Base-by-base conservation (phyloP, 2,888 invertebrate genomes). In the Conchocele bisecta region DNA sequence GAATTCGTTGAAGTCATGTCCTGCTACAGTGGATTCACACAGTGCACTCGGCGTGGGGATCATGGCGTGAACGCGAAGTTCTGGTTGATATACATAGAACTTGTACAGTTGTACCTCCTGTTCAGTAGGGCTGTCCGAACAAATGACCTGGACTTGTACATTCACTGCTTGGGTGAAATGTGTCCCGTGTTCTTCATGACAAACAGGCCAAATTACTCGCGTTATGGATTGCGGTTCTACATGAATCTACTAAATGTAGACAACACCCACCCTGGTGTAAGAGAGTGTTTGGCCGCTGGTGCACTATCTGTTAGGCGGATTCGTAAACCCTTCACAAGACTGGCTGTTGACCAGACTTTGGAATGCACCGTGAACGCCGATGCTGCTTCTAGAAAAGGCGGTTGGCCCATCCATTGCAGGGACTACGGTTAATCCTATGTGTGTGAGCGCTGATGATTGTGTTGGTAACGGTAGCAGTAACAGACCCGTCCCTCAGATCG, bases 201-300 rank as follows among this genome's bases (percentile, higher is more conserved):
- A n/a, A n/a, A n/a, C n/a, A n/a, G n/a, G n/a, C 53, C 65, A 6
- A 76, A 76, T 48, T 79, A 81, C 59, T 33, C 79, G 7, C 48
- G 79, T 28, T 81, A 73, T 78, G 53, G 73, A 73, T 44, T 63
- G 6, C 73, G 59, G 37, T 76, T 60, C 28, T 65, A 76, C 26
- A 24, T 75, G 24, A 71, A 80, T 48, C 56, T 79, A 17, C 31
- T 75, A 9, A 79, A 79, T n/a, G n/a, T n/a, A n/a, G n/a, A n/a
- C n/a, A n/a, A n/a, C n/a, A 29, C 46, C 26, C 44, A 54, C 29
- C 54, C 64, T 6, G 24, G 37, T 9, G 26, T 54, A 0, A 42
- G 22, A 44, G 15, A 26, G 9, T 35, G n/a, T 13, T 22, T 64
- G 22, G 64, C 44, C 28, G 22, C 22, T 17, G 64, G 56, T 9